Evolutionary conservation across 1,140 invertebrate species (phyloP).

Genomic region (Pogonomyrmex barbatus): DNA sequence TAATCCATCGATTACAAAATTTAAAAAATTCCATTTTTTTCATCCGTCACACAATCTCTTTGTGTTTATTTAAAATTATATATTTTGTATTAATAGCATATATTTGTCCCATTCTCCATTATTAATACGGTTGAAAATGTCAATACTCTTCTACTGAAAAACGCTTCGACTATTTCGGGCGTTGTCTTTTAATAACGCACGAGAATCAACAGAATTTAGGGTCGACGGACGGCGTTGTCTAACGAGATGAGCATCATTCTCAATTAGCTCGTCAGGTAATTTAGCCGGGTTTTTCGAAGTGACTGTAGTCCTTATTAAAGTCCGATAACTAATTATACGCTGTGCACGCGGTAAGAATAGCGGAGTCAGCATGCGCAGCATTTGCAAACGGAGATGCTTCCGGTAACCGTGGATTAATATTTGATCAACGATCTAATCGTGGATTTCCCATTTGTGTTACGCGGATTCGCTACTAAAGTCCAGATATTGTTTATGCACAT

Average conservation of each 20-base stretch:
- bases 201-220: slow-evolving; percentile 28
- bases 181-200: slow-evolving; percentile 16
- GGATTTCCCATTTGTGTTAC: not conserved
- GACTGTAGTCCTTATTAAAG: slow-evolving; percentile 35
- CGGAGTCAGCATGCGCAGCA: slow-evolving; percentile 31
- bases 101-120: not conserved
- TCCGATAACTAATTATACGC: slow-evolving; percentile 49
- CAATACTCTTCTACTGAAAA: not conserved
- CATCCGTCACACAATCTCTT: not conserved
- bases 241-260: slow-evolving; percentile 49
- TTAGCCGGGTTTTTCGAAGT: slow-evolving; percentile 29
- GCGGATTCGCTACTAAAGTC: slow-evolving; percentile 11
- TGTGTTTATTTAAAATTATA: not conserved
- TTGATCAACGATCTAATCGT: slow-evolving; percentile 56
- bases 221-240: slow-evolving; percentile 31
- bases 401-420: slow-evolving; percentile 34
- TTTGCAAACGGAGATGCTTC: slow-evolving; percentile 20
- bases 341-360: slow-evolving; percentile 44
- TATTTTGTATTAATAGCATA: not conserved
- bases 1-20: not conserved
- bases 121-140: not conserved
- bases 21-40: not conserved
- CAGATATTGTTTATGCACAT: slow-evolving; percentile 14
- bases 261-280: slow-evolving; percentile 51
- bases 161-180: not conserved